Percentiles rank a stretch among this genome's conserved stretches.
These are phyloP conservation scores for Leucoma salicis DNA, from an alignment of 2,888 invertebrate genomes.

Conservation along the genomic window DNA sequence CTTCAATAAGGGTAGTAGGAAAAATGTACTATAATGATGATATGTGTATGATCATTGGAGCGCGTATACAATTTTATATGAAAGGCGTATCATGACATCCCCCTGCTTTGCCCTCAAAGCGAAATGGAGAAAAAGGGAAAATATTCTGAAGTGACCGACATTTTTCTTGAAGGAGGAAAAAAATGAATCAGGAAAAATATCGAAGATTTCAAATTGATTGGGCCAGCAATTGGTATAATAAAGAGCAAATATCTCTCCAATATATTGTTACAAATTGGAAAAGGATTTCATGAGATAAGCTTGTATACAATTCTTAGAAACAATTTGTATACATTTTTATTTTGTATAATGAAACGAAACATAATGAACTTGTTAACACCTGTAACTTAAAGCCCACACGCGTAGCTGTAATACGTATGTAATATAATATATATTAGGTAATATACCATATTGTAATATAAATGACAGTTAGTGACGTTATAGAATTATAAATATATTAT, in stretches of 20 bases:
- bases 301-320: conserved; percentile 3
- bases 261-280: conserved; percentile 25
- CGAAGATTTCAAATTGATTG: conserved; percentile 31
- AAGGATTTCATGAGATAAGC: conserved; percentile 9
- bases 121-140: conserved; percentile 21
- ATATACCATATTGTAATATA: too few species aligned
- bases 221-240: conserved; percentile 30
- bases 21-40: conserved; percentile 22
- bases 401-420: too few species aligned
- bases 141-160: conserved; percentile 27
- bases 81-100: conserved; percentile 29
- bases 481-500: too few species aligned
- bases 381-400: too few species aligned
- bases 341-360: neutral
- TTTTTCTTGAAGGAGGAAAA: conserved; percentile 19
- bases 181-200: conserved; percentile 20
- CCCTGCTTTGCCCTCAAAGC: conserved; percentile 14
- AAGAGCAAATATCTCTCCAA: conserved; percentile 24
- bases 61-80: too few species aligned
- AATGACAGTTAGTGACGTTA: too few species aligned
- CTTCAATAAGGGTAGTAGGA: conserved; percentile 1
- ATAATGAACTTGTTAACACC: too few species aligned
- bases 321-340: conserved; percentile 4
- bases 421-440: too few species aligned
- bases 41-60: conserved; percentile 20